Evolutionary conservation across 64 coral and sea anemone species (phyloP).

Genomic region (Pocillopora verrucosa): DNA sequence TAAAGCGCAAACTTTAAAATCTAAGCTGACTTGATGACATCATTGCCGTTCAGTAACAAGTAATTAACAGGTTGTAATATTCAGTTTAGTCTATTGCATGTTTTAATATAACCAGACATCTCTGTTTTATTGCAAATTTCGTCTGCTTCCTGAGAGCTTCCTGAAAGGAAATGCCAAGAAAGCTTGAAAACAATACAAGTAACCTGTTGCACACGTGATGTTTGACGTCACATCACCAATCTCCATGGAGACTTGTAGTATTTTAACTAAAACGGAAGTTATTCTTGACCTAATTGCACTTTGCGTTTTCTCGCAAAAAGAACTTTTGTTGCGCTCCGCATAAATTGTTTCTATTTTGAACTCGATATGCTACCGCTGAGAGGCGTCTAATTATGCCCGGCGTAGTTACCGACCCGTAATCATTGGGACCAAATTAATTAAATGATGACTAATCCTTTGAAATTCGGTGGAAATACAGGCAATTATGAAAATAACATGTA

Average conservation of each 20-base stretch:
- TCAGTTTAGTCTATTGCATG: slow-evolving; percentile 46
- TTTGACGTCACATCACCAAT: slow-evolving; percentile 23
- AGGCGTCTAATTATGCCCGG: background rate
- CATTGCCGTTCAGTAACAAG: slow-evolving; percentile 3
- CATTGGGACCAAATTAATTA: too few relatives aligned
- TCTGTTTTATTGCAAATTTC: slow-evolving; percentile 43
- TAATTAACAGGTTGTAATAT: slow-evolving; percentile 23
- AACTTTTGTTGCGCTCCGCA: background rate
- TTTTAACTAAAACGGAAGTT: slow-evolving; percentile 43
- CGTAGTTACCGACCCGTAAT: background rate
- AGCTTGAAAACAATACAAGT: slow-evolving; percentile 37
- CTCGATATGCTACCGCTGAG: background rate
- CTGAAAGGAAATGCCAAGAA: slow-evolving; percentile 42
- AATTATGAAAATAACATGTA: too few relatives aligned
- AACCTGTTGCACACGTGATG: slow-evolving; percentile 34
- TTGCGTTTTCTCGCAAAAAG: background rate
- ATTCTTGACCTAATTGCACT: slow-evolving; percentile 3
- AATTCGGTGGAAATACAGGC: too few relatives aligned
- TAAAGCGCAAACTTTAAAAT: background rate
- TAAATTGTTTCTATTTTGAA: background rate
- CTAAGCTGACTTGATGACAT: background rate
- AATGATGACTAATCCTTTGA: too few relatives aligned
- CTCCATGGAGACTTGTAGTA: slow-evolving; percentile 10
- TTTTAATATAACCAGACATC: slow-evolving; percentile 16
- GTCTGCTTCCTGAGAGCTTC: slow-evolving; percentile 51